These are phyloP conservation scores for Rostratula benghalensis DNA, from an alignment of 2,113 vertebrate species.

Conservation along the genomic window DNA sequence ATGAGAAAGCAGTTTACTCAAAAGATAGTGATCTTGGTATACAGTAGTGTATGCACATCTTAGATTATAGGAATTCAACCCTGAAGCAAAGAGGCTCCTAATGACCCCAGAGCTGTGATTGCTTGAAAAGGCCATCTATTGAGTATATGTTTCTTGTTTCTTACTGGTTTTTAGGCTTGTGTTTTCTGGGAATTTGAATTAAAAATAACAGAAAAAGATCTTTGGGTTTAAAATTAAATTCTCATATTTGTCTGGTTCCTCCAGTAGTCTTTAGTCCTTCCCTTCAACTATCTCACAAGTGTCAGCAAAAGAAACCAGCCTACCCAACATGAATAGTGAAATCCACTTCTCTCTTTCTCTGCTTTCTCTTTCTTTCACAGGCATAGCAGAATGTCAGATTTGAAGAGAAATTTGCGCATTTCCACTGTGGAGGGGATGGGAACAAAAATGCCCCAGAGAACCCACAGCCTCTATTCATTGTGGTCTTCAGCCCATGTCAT, in stretches of 20 bases:
- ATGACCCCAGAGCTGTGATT: not conserved
- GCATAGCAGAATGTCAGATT: not conserved
- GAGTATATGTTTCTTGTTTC: not conserved
- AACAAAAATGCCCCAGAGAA: not conserved
- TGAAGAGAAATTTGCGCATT: not conserved
- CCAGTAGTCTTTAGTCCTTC: not conserved
- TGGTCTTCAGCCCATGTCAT: not conserved
- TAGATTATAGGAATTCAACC: slow-evolving; percentile 42
- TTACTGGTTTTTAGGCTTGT: not conserved
- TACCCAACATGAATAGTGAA: not conserved
- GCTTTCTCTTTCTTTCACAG: not conserved
- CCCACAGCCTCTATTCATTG: not conserved
- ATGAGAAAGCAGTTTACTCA: slow-evolving; percentile 54
- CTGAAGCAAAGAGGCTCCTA: slow-evolving; percentile 23
- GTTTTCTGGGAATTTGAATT: slow-evolving; percentile 38
- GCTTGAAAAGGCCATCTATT: not conserved
- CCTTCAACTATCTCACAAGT: not conserved
- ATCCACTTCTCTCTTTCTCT: not conserved
- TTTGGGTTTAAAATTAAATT: not conserved
- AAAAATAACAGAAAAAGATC: slow-evolving; percentile 20
- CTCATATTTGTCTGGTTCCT: not conserved
- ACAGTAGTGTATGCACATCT: not conserved
- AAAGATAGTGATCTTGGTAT: slow-evolving; percentile 43
- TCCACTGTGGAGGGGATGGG: not conserved
- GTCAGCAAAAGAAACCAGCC: not conserved